phyloP scores from a whole-genome alignment of 2,888 invertebrate genomes.

The Dicranocentrus wangi region DNA sequence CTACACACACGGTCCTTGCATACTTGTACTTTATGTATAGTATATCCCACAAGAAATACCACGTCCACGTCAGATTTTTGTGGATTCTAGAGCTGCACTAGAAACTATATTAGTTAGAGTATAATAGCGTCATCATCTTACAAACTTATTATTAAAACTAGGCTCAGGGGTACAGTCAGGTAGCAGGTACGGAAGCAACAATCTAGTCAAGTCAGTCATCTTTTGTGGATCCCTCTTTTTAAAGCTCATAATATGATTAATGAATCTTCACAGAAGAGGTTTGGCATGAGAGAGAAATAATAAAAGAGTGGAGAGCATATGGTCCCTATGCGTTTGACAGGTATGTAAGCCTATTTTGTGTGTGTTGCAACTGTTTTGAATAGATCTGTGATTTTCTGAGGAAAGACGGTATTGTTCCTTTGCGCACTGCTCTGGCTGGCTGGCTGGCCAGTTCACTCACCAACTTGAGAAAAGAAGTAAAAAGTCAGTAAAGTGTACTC shows the following conservation, averaged over 20 bases:
- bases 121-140: slow-evolving; percentile 40
- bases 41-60: not conserved
- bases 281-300: slow-evolving; percentile 54
- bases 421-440: not conserved
- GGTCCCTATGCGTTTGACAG: slow-evolving; percentile 57
- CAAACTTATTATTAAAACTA: slow-evolving; percentile 49
- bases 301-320: slow-evolving; percentile 52
- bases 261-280: slow-evolving; percentile 62
- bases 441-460: not conserved
- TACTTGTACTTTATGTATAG: not conserved
- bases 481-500: not conserved
- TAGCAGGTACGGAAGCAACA: slow-evolving; percentile 59
- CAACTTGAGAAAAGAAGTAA: not conserved
- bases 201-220: slow-evolving; percentile 60
- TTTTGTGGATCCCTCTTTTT: slow-evolving; percentile 52
- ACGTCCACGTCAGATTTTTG: not conserved
- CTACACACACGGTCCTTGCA: too few species aligned
- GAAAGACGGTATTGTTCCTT: slow-evolving; percentile 51
- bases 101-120: slow-evolving; percentile 25
- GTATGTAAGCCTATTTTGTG: not conserved
- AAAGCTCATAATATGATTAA: slow-evolving; percentile 63
- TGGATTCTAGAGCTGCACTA: not conserved
- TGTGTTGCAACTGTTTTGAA: slow-evolving; percentile 37
- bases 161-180: slow-evolving; percentile 33
- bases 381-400: slow-evolving; percentile 59